phyloP scores from a whole-genome alignment of 2,888 invertebrate species.

The Aelia acuminata region DNA sequence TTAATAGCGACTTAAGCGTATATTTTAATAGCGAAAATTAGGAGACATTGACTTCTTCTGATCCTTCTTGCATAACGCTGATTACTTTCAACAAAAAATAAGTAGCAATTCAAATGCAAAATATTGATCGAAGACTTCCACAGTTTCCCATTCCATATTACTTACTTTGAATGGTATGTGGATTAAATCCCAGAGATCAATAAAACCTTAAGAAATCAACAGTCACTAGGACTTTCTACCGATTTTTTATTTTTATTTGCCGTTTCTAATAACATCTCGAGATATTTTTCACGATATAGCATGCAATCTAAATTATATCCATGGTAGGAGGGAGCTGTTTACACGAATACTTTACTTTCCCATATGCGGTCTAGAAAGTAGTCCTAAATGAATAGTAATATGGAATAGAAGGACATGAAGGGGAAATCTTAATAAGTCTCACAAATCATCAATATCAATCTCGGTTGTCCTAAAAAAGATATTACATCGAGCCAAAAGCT shows the following conservation, averaged over 20 bases:
- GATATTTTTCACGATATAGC: not conserved
- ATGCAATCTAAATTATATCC: not conserved
- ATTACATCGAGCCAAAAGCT: not conserved
- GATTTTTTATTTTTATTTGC: not conserved
- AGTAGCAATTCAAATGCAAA: not conserved
- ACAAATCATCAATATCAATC: not conserved
- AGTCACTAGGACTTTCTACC: not conserved
- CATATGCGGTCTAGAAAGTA: not conserved
- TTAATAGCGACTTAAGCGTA: not conserved
- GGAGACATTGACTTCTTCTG: not conserved
- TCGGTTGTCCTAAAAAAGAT: not conserved
- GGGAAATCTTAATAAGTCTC: not conserved
- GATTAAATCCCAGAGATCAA: not conserved
- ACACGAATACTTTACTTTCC: not conserved
- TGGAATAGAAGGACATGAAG: not conserved
- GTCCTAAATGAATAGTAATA: not conserved
- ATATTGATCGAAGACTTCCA: too few relatives aligned
- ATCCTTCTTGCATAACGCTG: not conserved
- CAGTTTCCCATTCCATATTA: not conserved
- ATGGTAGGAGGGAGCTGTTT: not conserved
- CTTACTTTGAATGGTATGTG: not conserved
- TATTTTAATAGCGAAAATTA: too few relatives aligned
- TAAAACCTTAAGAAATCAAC: not conserved
- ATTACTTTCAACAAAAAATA: not conserved
- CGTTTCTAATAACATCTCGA: not conserved